phyloP scores from a whole-genome alignment of 1,140 invertebrate genomes.

The Sinonovacula constricta region DNA sequence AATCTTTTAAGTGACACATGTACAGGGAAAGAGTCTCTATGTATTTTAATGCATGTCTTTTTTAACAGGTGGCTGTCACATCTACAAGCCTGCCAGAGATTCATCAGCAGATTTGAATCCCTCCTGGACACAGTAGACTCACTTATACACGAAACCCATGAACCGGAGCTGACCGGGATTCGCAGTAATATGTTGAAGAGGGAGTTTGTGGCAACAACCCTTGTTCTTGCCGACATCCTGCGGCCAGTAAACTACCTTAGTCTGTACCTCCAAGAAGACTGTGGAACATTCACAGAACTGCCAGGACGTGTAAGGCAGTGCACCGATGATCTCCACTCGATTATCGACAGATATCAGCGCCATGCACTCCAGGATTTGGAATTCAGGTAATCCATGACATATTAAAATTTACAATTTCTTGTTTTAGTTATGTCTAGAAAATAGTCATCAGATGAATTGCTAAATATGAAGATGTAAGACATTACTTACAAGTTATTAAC shows the following conservation, averaged over 20 bases:
- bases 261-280: constrained; percentile 7
- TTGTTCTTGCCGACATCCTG: constrained; percentile 2
- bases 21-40: background rate
- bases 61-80: constrained; percentile 31
- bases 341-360: background rate
- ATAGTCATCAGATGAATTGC: too few species aligned
- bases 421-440: too few species aligned
- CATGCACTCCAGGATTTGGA: background rate
- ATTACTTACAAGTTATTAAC: too few species aligned
- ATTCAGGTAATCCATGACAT: background rate
- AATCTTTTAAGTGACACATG: background rate
- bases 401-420: too few species aligned
- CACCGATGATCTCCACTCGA: constrained; percentile 1
- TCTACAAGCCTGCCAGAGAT: constrained; percentile 9
- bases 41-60: background rate
- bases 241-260: constrained; percentile 2
- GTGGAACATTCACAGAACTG: constrained; percentile 16
- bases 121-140: constrained; percentile 24
- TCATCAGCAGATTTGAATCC: constrained; percentile 9
- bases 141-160: background rate
- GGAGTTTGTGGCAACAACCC: background rate
- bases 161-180: constrained; percentile 2
- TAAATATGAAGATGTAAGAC: too few species aligned
- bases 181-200: background rate
- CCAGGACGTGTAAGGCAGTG: background rate